Evolutionary conservation across 1,140 invertebrate genomes (phyloP).

Genomic region (Druon quercuslanigerum): DNA sequence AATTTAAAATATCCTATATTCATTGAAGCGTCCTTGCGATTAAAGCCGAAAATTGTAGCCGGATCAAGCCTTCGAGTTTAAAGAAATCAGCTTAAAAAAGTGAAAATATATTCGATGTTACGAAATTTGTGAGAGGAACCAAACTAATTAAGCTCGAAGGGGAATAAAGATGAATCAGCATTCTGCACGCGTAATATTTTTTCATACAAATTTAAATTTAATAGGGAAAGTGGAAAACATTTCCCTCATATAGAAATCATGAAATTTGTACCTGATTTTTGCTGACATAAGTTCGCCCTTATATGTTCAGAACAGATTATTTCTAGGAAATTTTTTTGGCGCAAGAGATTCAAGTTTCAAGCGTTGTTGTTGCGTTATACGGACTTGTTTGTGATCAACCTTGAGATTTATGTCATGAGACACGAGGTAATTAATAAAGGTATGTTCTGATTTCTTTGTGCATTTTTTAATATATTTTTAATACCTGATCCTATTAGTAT

Average conservation of each 20-base stretch:
- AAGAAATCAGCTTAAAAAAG: conserved; percentile 7
- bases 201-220: conserved; percentile 1
- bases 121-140: conserved; percentile 5
- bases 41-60: conserved; percentile 10
- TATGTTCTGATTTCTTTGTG: conserved; percentile 14
- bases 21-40: background rate
- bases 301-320: conserved; percentile 17
- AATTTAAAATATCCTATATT: conserved; percentile 20
- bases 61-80: conserved; percentile 12
- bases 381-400: background rate
- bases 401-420: background rate
- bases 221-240: conserved; percentile 12
- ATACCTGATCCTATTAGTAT: background rate
- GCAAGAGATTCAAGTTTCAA: background rate
- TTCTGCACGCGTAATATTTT: conserved; percentile 26
- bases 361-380: conserved; percentile 25
- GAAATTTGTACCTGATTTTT: conserved; percentile 25
- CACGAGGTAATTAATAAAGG: conserved; percentile 16
- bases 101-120: conserved; percentile 26
- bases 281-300: conserved; percentile 8
- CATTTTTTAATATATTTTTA: conserved; percentile 12
- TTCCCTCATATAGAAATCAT: conserved; percentile 5
- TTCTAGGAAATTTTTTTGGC: conserved; percentile 11
- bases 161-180: conserved; percentile 11
- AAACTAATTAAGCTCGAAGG: background rate